These are phyloP conservation scores for Poeciliopsis paucimaculata DNA, from an alignment of 2,797 vertebrate genomes.

Conservation along the genomic window DNA sequence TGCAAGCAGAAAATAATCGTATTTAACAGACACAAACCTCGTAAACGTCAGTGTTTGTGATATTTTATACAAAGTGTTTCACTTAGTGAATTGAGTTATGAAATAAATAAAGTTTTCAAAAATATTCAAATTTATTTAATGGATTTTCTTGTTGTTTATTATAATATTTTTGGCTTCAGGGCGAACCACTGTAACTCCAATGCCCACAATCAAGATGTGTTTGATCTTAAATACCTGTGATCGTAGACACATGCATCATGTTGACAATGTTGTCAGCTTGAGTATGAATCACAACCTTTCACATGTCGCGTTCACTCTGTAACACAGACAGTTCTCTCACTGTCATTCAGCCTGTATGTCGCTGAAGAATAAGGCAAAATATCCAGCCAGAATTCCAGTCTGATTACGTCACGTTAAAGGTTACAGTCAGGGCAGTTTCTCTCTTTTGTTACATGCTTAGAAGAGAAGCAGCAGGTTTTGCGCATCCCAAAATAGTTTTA, in stretches of 20 bases:
- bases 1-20: not conserved
- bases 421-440: constrained; percentile 43
- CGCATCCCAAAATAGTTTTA: constrained; percentile 60
- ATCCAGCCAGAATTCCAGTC: constrained; percentile 19
- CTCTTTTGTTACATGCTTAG: constrained; percentile 25
- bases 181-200: not conserved
- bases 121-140: not conserved
- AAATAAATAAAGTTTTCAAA: not conserved
- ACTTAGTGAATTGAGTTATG: not conserved
- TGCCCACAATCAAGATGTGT: not conserved
- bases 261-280: constrained; percentile 49
- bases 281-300: constrained; percentile 45
- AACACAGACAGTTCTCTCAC: not conserved
- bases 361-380: constrained; percentile 8
- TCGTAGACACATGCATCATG: constrained; percentile 34
- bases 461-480: constrained; percentile 44
- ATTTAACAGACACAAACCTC: not conserved
- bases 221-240: constrained; percentile 35
- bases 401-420: constrained; percentile 39
- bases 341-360: constrained; percentile 13
- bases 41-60: not conserved
- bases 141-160: not conserved
- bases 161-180: not conserved
- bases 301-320: constrained; percentile 17
- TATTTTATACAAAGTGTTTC: not conserved